Evolutionary conservation across 2,113 vertebrate genomes (phyloP), one percentile per base, ranked within the genome.

Genomic region (Cyprinodon tularosa): DNA sequence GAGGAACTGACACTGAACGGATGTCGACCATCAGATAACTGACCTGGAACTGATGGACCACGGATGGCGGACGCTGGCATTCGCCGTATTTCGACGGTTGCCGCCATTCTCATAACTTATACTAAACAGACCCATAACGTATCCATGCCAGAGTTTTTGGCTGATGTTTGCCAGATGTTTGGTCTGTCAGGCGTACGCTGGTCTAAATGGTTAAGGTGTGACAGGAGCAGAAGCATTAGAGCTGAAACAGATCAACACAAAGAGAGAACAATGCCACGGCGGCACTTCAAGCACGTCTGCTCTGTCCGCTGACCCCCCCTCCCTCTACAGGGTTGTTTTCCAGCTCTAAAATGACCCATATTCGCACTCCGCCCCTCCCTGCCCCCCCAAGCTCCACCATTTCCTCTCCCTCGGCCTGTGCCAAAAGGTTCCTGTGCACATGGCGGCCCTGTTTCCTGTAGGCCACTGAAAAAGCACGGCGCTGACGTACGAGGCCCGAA

Each of bases 341-440:
- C 90, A 92, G 86, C 86, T 87, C 92, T 83, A 84, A 87, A 92
- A 84, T 92, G 91, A 93, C 93, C 92, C 92, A 91, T 81, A 93
- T 93, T 91, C 92, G 84, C 76, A 76, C 80, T 20, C 50, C 50
- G 17, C 73, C 71, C 71, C 77, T 71, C 61, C 47, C 10, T 76
- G 74, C 63, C 71, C 36, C 29, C 36, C 64, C 63, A 40, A 22
- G 79, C 81, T 63, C 70, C 75, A 80, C 81, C 84, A 88, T 91
- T 94, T 95, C 94, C 94, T 93, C 90, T 92, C 92, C 86, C 90
- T 89, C 80, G 85, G 86, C 90, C 90, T 87, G 85, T 91, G 93
- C 93, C 94, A 93, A 93, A 94, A 95, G 94, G 94, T 95, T 94
- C 89, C 91, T 86, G 86, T 84, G 89, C 94, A 95, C 93, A 94